Percentiles rank a stretch among this genome's conserved stretches.
Conservation (phyloP, 2,888 invertebrate species). For the Loripinus fragilis region DNA sequence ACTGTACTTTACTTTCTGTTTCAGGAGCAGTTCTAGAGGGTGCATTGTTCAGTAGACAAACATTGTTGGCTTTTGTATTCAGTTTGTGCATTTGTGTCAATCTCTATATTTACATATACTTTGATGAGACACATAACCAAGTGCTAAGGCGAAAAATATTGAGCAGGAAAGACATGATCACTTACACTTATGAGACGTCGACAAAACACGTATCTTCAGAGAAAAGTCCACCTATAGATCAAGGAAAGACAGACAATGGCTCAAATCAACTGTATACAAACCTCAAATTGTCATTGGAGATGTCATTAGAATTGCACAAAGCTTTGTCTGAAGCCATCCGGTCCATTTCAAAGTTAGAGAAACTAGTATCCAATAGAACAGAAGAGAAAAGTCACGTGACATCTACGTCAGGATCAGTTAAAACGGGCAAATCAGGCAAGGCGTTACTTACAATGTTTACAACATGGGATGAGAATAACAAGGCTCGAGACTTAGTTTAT, state of each 20-base stretch:
- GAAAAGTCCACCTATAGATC: too few relatives aligned
- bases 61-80: background rate
- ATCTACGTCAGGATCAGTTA: background rate
- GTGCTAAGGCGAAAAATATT: too few relatives aligned
- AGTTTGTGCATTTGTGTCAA: background rate
- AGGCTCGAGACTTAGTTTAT: conserved; percentile 28
- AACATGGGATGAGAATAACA: conserved; percentile 41
- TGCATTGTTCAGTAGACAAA: background rate
- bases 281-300: background rate
- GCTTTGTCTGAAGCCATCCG: background rate
- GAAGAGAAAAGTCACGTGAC: background rate
- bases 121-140: too few relatives aligned
- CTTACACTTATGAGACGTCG: too few relatives aligned
- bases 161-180: too few relatives aligned
- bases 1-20: too few relatives aligned
- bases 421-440: background rate
- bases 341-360: background rate
- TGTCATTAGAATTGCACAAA: background rate
- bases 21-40: background rate
- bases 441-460: conserved; percentile 57
- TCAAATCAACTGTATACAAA: background rate
- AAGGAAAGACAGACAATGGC: too few relatives aligned
- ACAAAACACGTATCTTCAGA: too few relatives aligned
- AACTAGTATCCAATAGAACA: background rate
- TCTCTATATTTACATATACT: background rate